Base-by-base conservation (phyloP, 30 jellyfish, hydroid and myxozoan genomes). In the Pelagia noctiluca region DNA sequence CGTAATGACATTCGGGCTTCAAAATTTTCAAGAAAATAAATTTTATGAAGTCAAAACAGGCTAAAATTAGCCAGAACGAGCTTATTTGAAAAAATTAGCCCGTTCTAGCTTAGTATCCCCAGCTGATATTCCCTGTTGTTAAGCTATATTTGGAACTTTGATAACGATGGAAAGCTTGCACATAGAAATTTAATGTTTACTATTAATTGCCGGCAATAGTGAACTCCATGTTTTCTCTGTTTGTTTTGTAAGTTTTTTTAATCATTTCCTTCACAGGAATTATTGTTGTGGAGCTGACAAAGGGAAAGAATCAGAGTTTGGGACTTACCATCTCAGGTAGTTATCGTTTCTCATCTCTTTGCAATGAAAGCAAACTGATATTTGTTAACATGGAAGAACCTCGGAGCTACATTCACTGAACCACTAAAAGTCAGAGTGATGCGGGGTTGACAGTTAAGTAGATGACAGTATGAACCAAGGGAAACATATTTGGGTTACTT, bases 251-350 rank as follows among this genome's bases (percentile, higher is more conserved):
- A 42, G 12, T 42, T 16, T 5, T 42, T 16, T 52, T 10, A 10
- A 10, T 8, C 26, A 37, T 12, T 24, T 37, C 38, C 37, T 21
- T 50, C 31, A 12, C 25, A 81, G 91, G 91, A 16, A 29, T 65
- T n/a, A 23, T 81, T 37, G 68, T 65, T 81, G 91, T 81, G 31
- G 84, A 81, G 57, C 33, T 81, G 78, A 31, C 60, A 32, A 81
- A 81, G 37, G 84, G 91, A 31, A 81, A 81, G 57, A 81, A 81
- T 35, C 84, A 81, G 33, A 66, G 91, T 52, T 57, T 81, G 1
- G 91, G 91, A n/a, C 78, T 81, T n/a, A 81, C 91, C 11, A 81
- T 81, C 0, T 81, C 91, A 81, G 91, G 91, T 81, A 66, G 0
- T 13, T 23, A 19, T 18, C 0, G n/a, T n/a, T n/a, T n/a, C n/a